A percentile compares a stretch with the other conserved stretches of the same genome.
These are phyloP conservation scores for Chaenogobius annularis DNA, from an alignment of 2,113 vertebrate species.

Conservation along the genomic window DNA sequence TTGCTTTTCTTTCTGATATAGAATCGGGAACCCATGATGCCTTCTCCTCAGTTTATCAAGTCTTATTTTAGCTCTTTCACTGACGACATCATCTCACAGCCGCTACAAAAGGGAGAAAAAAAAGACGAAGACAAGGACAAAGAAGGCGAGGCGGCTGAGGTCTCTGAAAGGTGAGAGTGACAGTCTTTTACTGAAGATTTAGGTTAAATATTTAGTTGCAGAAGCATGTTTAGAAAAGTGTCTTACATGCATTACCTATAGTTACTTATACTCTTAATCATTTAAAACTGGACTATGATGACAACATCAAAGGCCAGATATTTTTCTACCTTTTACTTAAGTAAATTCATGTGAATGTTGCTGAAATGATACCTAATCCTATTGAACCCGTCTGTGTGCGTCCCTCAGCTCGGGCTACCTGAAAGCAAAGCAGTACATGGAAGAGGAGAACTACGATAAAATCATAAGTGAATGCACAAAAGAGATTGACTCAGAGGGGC, in stretches of 20 bases:
- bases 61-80: slow-evolving; percentile 99
- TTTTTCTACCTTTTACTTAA: no score
- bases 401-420: slow-evolving; percentile 86
- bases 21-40: slow-evolving; percentile 98
- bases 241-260: no score
- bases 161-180: slow-evolving; percentile 85
- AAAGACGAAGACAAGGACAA: slow-evolving; percentile 99
- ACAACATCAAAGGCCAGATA: no score
- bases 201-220: no score
- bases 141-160: slow-evolving; percentile 92
- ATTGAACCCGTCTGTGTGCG: background rate
- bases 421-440: slow-evolving; percentile 98
- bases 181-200: no score
- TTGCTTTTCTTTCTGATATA: slow-evolving; percentile 54
- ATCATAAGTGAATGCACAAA: slow-evolving; percentile 99
- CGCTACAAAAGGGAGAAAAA: slow-evolving; percentile 95
- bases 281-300: no score
- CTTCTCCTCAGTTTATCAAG: slow-evolving; percentile 99
- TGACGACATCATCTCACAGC: slow-evolving; percentile 97
- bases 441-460: slow-evolving; percentile 99
- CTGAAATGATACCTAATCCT: background rate
- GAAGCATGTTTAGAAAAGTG: background rate
- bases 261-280: no score
- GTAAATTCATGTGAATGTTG: background rate
- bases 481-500: slow-evolving; percentile 91